Base-by-base conservation (phyloP, 2,113 vertebrate species). In the Vicugna pacos region DNA sequence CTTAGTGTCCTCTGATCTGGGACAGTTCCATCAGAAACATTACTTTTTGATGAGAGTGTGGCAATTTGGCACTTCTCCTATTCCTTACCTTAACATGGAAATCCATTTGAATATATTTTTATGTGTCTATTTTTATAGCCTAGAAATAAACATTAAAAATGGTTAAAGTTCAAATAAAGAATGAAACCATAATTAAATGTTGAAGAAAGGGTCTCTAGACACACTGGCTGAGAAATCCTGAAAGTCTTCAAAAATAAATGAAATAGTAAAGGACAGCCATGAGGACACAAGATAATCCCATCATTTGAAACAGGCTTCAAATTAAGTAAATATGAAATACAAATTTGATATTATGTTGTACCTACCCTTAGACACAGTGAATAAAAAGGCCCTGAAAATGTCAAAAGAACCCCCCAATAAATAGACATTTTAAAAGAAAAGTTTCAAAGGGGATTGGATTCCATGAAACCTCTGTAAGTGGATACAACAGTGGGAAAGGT, bases 101-200 rank as follows among this genome's bases (percentile, higher is more conserved):
- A 22, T 75, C 80, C 5, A 10, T 56, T 38, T 85, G 77, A 67
- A 50, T 56, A 35, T 91, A 30, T 88, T 75, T 95, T 75, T 70
- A 52, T 7, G 7, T 28, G 10, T 80, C 30, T 75, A 1, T 64
- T 82, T 50, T 58, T 82, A 8, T 5, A 32, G 24, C 22, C 28
- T 89, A 28, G 81, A 79, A 82, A 82, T 46, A 48, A 58, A 73
- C 15, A 42, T 22, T 22, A 26, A 86, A 72, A 42, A 54, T 58
- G 42, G 22, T n/a, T 80, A 48, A 70, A 32, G 12, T 69, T 84
- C 85, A 95, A 96, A 28, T 72, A 76, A 72, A 72, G 24, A 76
- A 48, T 50, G 20, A 70, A 93, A 52, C 56, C 5, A 42, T 14
- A 86, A 46, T 54, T 35, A 75, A 62, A 80, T 58, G 32, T 73